Base-by-base conservation (phyloP, 2,113 vertebrate genomes). In the Hippocampus mohnikei region DNA sequence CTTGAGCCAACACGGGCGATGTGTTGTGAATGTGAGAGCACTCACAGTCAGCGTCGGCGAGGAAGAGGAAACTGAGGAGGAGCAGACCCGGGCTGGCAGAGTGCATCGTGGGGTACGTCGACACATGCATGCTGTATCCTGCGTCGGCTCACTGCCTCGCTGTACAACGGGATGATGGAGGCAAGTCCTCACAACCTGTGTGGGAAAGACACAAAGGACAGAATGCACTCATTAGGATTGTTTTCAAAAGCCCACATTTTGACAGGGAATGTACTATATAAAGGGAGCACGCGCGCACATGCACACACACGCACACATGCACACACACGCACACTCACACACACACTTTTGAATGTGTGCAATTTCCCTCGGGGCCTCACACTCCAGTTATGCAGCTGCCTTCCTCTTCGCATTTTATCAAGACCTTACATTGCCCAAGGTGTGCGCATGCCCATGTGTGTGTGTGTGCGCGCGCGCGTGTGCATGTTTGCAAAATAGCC, bases 121-220 rank as follows among this genome's bases (percentile, higher is more conserved):
- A 86, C 82, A 88, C 87, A 86, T 84, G 85, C 90, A 91, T 90
- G 83, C 88, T 88, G 87, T 86, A 88, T 87, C 85, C 82, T 78
- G 81, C 80, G 88, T 88, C 83, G 88, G 85, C 86, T 90, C 87
- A 91, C 83, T 84, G 85, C 86, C 88, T 91, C 90, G 88, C 88
- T 89, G 88, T 56, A 83, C 81, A 68, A 87, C 84, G 81, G 83
- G 88, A 88, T 69, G 82, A 90, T 68, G 84, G 86, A 83, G 84
- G 83, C 78, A 86, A 82, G 84, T 84, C 82, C 80, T 91, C 82
- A 91, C 83, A 90, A 91, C 88, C 90, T 91, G 70, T 37, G 41
- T 8, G n/a, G 63, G 62, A 58, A 73, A 87, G 74, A 81, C 37
- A 72, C 21, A 72, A 48, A 48, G 63, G 46, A 75, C 20, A 68